phyloP scores from a whole-genome alignment of 2,888 invertebrate species.

The Limnephilus marmoratus region DNA sequence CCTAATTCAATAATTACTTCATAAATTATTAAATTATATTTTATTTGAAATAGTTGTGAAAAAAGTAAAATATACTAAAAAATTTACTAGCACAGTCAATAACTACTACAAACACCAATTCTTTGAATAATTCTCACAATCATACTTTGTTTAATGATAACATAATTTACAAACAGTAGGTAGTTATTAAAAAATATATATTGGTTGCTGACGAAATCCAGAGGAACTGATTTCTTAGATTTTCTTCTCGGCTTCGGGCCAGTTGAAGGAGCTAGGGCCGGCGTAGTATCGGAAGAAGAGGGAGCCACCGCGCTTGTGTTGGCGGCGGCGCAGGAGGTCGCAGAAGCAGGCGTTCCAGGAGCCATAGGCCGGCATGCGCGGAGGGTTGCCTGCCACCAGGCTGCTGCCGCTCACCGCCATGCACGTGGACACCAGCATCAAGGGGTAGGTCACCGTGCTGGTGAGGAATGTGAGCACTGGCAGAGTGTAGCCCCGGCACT shows the following conservation, averaged over 20 bases:
- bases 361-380: slow-evolving; percentile 88
- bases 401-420: slow-evolving; percentile 91
- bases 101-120: neutral
- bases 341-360: slow-evolving; percentile 91
- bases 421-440: slow-evolving; percentile 93
- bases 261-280: slow-evolving; percentile 50
- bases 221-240: neutral
- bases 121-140: slow-evolving; percentile 8
- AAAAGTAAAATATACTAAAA: slow-evolving; percentile 5
- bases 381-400: slow-evolving; percentile 88
- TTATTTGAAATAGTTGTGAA: neutral
- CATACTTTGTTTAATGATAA: slow-evolving; percentile 24
- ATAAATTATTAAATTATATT: slow-evolving; percentile 5
- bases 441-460: slow-evolving; percentile 92
- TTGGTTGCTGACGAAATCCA: neutral
- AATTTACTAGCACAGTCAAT: slow-evolving; percentile 19
- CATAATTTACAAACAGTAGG: slow-evolving; percentile 16
- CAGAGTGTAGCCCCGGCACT: slow-evolving; percentile 78
- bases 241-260: slow-evolving; percentile 31
- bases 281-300: slow-evolving; percentile 84
- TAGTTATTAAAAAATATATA: slow-evolving; percentile 11
- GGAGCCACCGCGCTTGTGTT: slow-evolving; percentile 92
- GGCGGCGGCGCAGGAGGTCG: slow-evolving; percentile 84
- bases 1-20: neutral
- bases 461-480: slow-evolving; percentile 84